Percentiles rank a stretch among this genome's conserved stretches.
Conservation (phyloP, 2,888 invertebrate species). For the Autographa gamma region DNA sequence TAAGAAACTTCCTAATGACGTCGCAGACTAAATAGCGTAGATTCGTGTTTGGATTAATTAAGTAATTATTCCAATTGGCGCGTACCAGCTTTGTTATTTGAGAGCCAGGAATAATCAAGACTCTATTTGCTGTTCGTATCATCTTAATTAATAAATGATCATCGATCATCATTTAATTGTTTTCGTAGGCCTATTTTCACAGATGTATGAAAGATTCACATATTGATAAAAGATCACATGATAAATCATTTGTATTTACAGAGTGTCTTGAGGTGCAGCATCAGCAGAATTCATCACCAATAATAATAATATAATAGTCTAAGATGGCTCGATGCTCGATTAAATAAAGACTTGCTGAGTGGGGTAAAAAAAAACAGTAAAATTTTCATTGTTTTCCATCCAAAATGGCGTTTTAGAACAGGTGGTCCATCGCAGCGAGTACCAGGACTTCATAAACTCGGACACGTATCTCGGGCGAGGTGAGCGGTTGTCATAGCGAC, state of each 20-base stretch:
- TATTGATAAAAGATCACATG: too few species aligned
- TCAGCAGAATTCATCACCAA: too few species aligned
- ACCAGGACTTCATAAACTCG: conserved; percentile 45
- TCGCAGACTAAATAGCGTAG: conserved; percentile 7
- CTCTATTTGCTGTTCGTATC: background rate
- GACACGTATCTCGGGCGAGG: conserved; percentile 35
- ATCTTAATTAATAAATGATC: background rate
- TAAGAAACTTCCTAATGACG: conserved; percentile 5
- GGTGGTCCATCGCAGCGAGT: conserved; percentile 23
- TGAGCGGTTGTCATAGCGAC: conserved; percentile 64
- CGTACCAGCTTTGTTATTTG: background rate
- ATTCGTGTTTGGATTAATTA: conserved; percentile 19
- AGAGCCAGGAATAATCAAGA: background rate
- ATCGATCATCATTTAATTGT: background rate
- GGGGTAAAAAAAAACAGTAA: too few species aligned
- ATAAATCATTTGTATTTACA: too few species aligned
- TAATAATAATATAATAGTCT: too few species aligned
- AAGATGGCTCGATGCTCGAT: too few species aligned
- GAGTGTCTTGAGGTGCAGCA: too few species aligned
- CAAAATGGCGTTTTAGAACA: conserved; percentile 1
- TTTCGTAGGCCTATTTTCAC: too few species aligned
- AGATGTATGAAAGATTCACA: too few species aligned
- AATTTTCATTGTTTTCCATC: background rate
- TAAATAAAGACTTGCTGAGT: too few species aligned
- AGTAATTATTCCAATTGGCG: background rate